These are phyloP conservation scores for Perca fluviatilis DNA, from an alignment of 2,113 vertebrate genomes.

Conservation along the genomic window DNA sequence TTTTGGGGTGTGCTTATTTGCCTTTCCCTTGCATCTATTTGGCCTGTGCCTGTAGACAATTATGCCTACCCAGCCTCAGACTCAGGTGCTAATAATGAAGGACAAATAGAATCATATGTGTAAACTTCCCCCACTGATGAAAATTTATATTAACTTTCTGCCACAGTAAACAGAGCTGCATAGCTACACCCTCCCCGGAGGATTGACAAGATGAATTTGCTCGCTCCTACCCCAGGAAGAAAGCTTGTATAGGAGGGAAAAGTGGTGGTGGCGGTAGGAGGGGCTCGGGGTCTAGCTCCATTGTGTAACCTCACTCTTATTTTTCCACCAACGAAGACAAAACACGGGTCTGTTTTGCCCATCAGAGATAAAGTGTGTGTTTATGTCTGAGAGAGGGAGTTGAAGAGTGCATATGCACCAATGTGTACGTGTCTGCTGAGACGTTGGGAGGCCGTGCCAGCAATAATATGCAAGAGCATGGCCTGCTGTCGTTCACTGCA, in stretches of 20 bases:
- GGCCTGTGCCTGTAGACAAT: constrained; percentile 99
- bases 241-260: constrained; percentile 64
- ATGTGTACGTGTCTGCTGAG: constrained; percentile 82
- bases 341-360: constrained; percentile 94
- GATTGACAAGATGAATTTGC: constrained; percentile 99
- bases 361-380: constrained; percentile 90
- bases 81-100: constrained; percentile 99
- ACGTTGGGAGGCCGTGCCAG: constrained; percentile 86
- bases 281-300: constrained; percentile 85
- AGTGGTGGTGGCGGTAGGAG: constrained; percentile 18
- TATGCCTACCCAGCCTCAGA: constrained; percentile 98
- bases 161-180: constrained; percentile 99
- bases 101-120: constrained; percentile 99
- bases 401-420: constrained; percentile 36
- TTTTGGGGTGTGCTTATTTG: constrained; percentile 99
- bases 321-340: constrained; percentile 93
- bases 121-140: constrained; percentile 99
- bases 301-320: constrained; percentile 95
- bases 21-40: constrained; percentile 99
- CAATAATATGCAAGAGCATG: constrained; percentile 88
- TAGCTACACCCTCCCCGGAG: constrained; percentile 97
- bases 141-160: constrained; percentile 99
- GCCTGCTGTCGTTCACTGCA: constrained; percentile 88
- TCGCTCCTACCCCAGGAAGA: constrained; percentile 96
- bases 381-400: constrained; percentile 61